These are phyloP conservation scores for Papilio glaucus DNA, from an alignment of 1,140 invertebrate species.

Conservation along the genomic window DNA sequence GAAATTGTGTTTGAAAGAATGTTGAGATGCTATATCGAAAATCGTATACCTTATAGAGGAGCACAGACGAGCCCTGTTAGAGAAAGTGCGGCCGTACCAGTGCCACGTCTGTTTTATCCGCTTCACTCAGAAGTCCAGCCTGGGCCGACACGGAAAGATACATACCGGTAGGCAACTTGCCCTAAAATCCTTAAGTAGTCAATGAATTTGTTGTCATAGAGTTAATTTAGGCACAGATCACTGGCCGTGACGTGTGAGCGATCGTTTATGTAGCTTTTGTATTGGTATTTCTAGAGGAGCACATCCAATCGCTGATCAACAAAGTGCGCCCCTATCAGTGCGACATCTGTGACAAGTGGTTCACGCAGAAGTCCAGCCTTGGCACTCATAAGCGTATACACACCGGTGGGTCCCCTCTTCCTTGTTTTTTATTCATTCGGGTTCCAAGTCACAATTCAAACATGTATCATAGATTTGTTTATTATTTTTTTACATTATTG, in stretches of 20 bases:
- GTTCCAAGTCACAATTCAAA: slow-evolving; percentile 74
- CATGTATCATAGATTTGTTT: slow-evolving; percentile 36
- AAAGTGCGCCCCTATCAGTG: slow-evolving; percentile 90
- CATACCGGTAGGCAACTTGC: slow-evolving; percentile 84
- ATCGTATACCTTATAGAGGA: slow-evolving; percentile 83
- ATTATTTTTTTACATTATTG: slow-evolving; percentile 45
- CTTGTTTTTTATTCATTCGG: slow-evolving; percentile 74
- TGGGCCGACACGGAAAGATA: slow-evolving; percentile 84
- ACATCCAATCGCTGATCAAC: slow-evolving; percentile 85
- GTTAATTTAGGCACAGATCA: slow-evolving; percentile 68
- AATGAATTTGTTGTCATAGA: slow-evolving; percentile 73
- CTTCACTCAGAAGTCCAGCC: slow-evolving; percentile 85
- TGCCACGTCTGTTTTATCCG: slow-evolving; percentile 85
- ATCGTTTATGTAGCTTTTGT: slow-evolving; percentile 75
- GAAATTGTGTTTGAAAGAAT: slow-evolving; percentile 65
- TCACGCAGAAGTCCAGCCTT: slow-evolving; percentile 90
- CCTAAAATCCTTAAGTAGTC: slow-evolving; percentile 81
- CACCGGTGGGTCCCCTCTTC: slow-evolving; percentile 86
- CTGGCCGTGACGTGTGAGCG: slow-evolving; percentile 53
- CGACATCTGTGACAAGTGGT: slow-evolving; percentile 89
- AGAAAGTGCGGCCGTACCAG: slow-evolving; percentile 86
- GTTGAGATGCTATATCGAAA: slow-evolving; percentile 78
- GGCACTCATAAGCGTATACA: slow-evolving; percentile 94
- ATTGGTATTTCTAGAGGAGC: slow-evolving; percentile 84
- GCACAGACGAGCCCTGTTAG: slow-evolving; percentile 84